Evolutionary conservation across 2,888 invertebrate species (phyloP).

Genomic region (Tenthredo amoena): DNA sequence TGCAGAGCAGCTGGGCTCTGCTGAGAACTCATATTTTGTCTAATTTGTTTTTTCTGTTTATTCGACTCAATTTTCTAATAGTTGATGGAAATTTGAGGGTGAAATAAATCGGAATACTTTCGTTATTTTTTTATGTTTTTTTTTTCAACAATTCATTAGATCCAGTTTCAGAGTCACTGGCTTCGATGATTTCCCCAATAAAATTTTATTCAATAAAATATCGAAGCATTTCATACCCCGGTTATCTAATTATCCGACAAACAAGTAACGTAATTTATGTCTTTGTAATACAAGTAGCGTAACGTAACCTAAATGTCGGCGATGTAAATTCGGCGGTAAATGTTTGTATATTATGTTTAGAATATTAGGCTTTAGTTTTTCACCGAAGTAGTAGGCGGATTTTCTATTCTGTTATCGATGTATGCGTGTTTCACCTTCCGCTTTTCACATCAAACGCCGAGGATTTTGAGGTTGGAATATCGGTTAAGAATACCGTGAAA

Average conservation of each 20-base stretch:
- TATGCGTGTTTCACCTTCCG: background rate
- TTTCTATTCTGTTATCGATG: background rate
- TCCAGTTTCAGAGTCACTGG: background rate
- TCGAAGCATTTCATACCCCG: background rate
- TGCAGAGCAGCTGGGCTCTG: conserved; percentile 88
- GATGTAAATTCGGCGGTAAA: background rate
- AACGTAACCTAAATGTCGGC: conserved; percentile 11
- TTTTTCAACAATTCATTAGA: background rate
- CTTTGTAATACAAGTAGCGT: background rate
- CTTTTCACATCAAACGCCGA: background rate
- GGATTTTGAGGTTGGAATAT: conserved; percentile 30
- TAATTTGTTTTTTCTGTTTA: background rate
- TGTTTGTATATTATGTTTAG: background rate
- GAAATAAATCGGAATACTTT: background rate
- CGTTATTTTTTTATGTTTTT: background rate
- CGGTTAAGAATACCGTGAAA: background rate
- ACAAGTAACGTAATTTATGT: background rate
- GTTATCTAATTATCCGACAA: background rate
- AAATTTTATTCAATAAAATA: background rate
- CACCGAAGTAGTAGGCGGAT: background rate
- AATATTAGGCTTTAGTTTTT: background rate
- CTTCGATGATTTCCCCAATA: background rate
- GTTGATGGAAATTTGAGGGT: background rate
- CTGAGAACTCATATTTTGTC: conserved; percentile 84
- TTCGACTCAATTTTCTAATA: background rate